A percentile compares a stretch with the other conserved stretches of the same genome.
Evolutionary conservation across 2,113 vertebrate genomes (phyloP).

Genomic region (Vidua macroura): DNA sequence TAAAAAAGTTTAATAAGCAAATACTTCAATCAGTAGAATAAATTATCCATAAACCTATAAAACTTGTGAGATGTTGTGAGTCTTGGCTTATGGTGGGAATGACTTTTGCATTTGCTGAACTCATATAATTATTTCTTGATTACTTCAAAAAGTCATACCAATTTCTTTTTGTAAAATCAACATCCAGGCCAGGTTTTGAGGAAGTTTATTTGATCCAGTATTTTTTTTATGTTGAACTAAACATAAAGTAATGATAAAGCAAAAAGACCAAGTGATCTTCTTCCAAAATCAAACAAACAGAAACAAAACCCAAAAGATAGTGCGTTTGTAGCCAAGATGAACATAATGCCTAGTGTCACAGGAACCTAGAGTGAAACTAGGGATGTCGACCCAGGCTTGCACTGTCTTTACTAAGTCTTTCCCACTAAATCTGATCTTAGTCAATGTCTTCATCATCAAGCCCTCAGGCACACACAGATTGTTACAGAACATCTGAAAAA

Average conservation of each 20-base stretch:
- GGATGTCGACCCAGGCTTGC: background rate
- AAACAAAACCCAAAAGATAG: background rate
- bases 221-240: background rate
- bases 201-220: background rate
- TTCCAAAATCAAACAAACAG: background rate
- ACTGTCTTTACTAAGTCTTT: background rate
- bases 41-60: background rate
- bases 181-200: background rate
- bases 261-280: background rate
- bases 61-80: background rate
- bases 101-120: background rate
- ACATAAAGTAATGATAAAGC: background rate
- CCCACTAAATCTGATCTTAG: background rate
- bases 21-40: background rate
- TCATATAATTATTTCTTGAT: background rate
- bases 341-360: background rate
- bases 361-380: background rate
- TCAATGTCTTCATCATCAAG: background rate
- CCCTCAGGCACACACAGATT: background rate
- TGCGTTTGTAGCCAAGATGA: background rate
- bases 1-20: background rate
- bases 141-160: background rate
- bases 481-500: background rate
- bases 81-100: background rate
- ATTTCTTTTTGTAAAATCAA: background rate